Evolutionary conservation across 1,140 invertebrate genomes (phyloP).

Genomic region (Riptortus pedestris): DNA sequence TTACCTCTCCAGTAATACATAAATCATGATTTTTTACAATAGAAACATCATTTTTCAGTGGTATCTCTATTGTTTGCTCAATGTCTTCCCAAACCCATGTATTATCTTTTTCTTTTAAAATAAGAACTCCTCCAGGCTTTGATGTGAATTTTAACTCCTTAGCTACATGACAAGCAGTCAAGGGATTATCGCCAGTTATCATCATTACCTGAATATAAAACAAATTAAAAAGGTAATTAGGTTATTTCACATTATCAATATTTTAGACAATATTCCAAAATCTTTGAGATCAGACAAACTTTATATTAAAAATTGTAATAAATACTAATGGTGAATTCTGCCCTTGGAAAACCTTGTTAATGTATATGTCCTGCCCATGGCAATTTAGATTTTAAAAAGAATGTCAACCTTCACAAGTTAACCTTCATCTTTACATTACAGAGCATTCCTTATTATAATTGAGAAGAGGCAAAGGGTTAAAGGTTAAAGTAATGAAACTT

Average conservation of each 20-base stretch:
- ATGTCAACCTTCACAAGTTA: too few species aligned
- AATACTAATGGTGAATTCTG: too few species aligned
- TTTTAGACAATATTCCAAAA: neutral
- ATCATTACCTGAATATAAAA: slow-evolving; percentile 91
- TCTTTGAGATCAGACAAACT: too few species aligned
- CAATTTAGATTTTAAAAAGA: too few species aligned
- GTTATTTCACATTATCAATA: neutral
- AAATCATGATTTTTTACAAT: slow-evolving; percentile 58
- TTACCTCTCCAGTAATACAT: slow-evolving; percentile 82
- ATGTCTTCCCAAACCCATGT: slow-evolving; percentile 74
- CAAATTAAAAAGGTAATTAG: too few species aligned
- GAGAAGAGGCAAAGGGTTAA: too few species aligned
- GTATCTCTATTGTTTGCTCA: slow-evolving; percentile 53
- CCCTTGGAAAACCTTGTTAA: too few species aligned
- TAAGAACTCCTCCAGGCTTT: slow-evolving; percentile 57
- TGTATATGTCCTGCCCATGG: too few species aligned
- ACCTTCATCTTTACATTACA: too few species aligned
- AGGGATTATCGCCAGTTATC: slow-evolving; percentile 98
- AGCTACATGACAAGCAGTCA: slow-evolving; percentile 98
- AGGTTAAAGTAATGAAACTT: too few species aligned
- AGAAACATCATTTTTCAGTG: slow-evolving; percentile 40
- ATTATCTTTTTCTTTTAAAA: slow-evolving; percentile 47
- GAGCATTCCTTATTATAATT: too few species aligned
- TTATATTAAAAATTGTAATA: too few species aligned
- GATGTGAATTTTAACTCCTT: slow-evolving; percentile 80